These are phyloP conservation scores for Cavia aperea DNA, from an alignment of 2,113 vertebrate species.

Conservation along the genomic window DNA sequence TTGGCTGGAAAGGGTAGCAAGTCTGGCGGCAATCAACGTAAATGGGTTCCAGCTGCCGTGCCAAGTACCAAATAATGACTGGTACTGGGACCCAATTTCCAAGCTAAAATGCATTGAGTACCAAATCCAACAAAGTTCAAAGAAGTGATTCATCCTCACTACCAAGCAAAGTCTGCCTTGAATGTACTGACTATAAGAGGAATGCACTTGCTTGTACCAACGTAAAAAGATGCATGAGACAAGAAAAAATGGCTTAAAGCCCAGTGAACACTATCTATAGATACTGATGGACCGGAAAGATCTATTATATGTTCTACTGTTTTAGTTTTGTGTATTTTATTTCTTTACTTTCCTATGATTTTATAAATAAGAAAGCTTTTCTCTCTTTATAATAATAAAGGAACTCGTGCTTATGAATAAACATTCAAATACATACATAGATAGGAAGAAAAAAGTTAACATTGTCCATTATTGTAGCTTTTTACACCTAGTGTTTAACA, in stretches of 20 bases:
- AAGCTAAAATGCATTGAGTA: background rate
- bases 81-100: background rate
- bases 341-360: background rate
- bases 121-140: background rate
- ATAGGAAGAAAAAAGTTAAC: slow-evolving; percentile 2
- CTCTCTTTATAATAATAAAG: background rate
- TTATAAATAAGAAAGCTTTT: background rate
- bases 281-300: background rate
- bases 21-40: background rate
- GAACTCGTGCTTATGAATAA: background rate
- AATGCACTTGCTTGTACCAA: background rate
- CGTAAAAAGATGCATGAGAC: background rate
- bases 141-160: background rate
- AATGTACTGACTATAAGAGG: background rate
- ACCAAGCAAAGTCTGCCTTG: background rate
- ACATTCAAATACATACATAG: background rate
- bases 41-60: background rate
- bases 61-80: background rate
- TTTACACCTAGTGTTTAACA: background rate
- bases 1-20: background rate
- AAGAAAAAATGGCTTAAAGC: background rate
- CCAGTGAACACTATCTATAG: background rate
- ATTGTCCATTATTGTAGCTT: background rate
- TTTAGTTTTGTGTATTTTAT: background rate
- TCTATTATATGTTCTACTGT: background rate